phyloP scores from a whole-genome alignment of 2,888 invertebrate species.

The Nemapogon koenigi region DNA sequence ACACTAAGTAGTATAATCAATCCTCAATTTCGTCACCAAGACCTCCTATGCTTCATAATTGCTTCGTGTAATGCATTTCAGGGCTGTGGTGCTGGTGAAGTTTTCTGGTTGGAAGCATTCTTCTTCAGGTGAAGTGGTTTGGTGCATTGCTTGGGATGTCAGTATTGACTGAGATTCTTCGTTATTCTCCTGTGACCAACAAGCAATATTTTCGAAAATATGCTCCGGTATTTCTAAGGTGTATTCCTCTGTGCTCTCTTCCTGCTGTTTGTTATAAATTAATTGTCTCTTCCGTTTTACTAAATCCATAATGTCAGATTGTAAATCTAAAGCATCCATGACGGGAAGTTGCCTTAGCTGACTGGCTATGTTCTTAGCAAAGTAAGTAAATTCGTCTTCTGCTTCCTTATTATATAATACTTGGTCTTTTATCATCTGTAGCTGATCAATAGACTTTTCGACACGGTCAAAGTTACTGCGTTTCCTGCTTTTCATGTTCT shows the following conservation, averaged over 20 bases:
- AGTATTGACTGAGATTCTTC: no score
- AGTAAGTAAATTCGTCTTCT: not conserved
- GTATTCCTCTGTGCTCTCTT: constrained; percentile 1
- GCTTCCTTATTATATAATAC: not conserved
- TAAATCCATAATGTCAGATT: constrained; percentile 1
- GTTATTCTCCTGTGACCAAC: no score
- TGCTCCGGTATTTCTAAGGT: constrained; percentile 1
- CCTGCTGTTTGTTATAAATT: not conserved
- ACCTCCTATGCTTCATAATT: no score
- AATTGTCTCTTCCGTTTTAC: constrained; percentile 1
- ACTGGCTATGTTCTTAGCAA: constrained; percentile 3
- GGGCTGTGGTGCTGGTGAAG: no score
- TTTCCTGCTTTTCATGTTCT: not conserved
- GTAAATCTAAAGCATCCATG: not conserved
- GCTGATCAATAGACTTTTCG: not conserved
- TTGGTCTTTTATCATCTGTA: not conserved
- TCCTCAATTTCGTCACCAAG: no score
- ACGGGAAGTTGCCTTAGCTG: constrained; percentile 1
- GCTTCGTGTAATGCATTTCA: no score
- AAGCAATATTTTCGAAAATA: not conserved
- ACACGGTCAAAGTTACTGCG: not conserved
- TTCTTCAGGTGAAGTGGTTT: no score
- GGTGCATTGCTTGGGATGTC: no score
- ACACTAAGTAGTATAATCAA: no score
- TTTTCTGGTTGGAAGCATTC: no score